Evolutionary conservation across 2,113 vertebrate species (phyloP).

Genomic region (Epinephelus fuscoguttatus): DNA sequence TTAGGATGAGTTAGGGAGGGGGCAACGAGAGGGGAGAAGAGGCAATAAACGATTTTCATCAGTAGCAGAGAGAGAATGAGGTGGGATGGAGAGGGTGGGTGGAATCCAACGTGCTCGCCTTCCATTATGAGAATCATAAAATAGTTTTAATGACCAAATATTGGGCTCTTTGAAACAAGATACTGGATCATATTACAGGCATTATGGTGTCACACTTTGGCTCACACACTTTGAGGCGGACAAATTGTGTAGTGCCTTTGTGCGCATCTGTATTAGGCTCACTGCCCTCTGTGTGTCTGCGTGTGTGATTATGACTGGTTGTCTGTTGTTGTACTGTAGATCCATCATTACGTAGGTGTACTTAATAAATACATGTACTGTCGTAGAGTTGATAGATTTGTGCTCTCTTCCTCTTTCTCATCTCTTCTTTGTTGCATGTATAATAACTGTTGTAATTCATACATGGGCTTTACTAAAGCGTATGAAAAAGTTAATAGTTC

Average conservation of each 20-base stretch:
- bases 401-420: no score
- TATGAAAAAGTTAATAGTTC: no score
- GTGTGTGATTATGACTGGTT: background rate
- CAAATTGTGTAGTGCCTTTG: constrained; percentile 6
- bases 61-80: constrained; percentile 56
- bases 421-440: background rate
- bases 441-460: no score
- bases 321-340: constrained; percentile 15
- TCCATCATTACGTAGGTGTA: background rate
- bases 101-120: constrained; percentile 55
- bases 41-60: constrained; percentile 80
- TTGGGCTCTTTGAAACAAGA: constrained; percentile 70
- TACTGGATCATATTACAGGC: constrained; percentile 67
- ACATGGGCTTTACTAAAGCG: no score
- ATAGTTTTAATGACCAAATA: constrained; percentile 76
- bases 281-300: background rate
- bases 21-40: constrained; percentile 50
- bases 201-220: constrained; percentile 59
- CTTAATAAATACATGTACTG: constrained; percentile 4
- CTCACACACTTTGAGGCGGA: constrained; percentile 34
- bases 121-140: constrained; percentile 74
- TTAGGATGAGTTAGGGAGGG: constrained; percentile 47
- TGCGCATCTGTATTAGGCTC: background rate
- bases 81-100: constrained; percentile 51
- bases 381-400: no score